A percentile compares a stretch with the other conserved stretches of the same genome.
These are phyloP conservation scores for Drosophila leontia DNA, from an alignment of 1,140 invertebrate genomes.

Conservation along the genomic window DNA sequence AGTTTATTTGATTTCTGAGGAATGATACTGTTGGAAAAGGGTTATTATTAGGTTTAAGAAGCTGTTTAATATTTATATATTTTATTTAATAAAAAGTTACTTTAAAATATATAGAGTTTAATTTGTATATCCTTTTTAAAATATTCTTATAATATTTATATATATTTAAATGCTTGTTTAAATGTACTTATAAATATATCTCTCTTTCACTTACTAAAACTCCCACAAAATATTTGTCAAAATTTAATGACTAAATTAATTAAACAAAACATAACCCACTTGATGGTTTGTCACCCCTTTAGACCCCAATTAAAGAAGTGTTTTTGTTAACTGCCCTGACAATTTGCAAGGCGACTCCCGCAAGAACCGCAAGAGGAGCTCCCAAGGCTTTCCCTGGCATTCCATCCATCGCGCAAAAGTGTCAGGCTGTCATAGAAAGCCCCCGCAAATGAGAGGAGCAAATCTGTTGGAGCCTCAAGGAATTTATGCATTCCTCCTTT, in stretches of 20 bases:
- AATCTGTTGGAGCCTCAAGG: constrained; percentile 30
- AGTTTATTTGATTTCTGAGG: not conserved
- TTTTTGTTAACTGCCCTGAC: constrained; percentile 62
- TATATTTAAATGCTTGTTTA: not conserved
- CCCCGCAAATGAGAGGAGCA: constrained; percentile 31
- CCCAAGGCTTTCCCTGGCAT: not conserved
- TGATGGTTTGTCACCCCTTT: not conserved
- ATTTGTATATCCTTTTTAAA: not conserved
- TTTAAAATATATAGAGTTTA: not conserved
- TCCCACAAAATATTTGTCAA: not conserved
- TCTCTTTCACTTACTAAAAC: too few species aligned
- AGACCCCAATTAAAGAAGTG: constrained; percentile 54
- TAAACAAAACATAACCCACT: not conserved
- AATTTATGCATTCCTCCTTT: constrained; percentile 47
- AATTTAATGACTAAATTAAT: constrained; percentile 13
- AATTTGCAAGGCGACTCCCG: constrained; percentile 55
- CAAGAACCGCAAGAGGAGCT: not conserved
- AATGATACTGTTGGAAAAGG: not conserved
- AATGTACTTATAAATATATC: not conserved
- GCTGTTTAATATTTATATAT: not conserved
- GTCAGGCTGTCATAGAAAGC: constrained; percentile 42
- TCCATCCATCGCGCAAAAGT: constrained; percentile 44
- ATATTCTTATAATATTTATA: not conserved
- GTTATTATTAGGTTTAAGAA: not conserved
- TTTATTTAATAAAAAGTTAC: not conserved